These are phyloP conservation scores for Tenthredo scrophulariae DNA, from an alignment of 2,888 invertebrate species.

Conservation along the genomic window DNA sequence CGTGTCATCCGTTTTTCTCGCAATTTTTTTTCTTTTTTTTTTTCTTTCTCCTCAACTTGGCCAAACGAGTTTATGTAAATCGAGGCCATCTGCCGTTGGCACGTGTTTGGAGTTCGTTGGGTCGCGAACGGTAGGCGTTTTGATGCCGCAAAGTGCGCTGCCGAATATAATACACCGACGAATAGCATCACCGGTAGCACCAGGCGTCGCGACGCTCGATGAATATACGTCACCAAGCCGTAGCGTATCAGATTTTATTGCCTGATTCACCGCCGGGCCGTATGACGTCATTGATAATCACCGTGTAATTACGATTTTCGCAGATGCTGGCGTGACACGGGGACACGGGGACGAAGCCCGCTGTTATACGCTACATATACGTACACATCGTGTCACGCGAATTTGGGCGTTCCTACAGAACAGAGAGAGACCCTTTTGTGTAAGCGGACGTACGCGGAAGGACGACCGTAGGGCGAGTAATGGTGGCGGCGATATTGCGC, in stretches of 20 bases:
- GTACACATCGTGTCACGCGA: constrained; percentile 24
- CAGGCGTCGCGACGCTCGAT: neutral
- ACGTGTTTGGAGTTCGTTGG: constrained; percentile 42
- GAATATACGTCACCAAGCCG: constrained; percentile 4
- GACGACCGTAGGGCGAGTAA: constrained; percentile 15
- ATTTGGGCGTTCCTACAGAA: constrained; percentile 21
- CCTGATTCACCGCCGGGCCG: neutral
- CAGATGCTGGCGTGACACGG: constrained; percentile 51
- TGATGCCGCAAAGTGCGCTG: constrained; percentile 25
- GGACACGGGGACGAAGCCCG: constrained; percentile 30
- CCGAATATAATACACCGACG: constrained; percentile 11
- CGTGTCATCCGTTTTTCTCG: constrained; percentile 1
- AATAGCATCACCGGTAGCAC: neutral
- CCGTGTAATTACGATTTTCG: constrained; percentile 67
- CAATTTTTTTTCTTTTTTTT: neutral
- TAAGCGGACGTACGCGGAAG: constrained; percentile 40
- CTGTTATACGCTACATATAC: constrained; percentile 8
- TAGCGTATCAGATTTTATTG: constrained; percentile 39
- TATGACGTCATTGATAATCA: constrained; percentile 62
- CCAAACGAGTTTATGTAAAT: constrained; percentile 32
- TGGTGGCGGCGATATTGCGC: constrained; percentile 29
- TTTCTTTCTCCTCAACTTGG: neutral
- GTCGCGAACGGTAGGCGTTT: constrained; percentile 6
- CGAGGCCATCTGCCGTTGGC: constrained; percentile 26
- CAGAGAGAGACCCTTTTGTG: constrained; percentile 50